Conservation (phyloP, 2,888 invertebrate genomes). For the Apotomis betuletana region DNA sequence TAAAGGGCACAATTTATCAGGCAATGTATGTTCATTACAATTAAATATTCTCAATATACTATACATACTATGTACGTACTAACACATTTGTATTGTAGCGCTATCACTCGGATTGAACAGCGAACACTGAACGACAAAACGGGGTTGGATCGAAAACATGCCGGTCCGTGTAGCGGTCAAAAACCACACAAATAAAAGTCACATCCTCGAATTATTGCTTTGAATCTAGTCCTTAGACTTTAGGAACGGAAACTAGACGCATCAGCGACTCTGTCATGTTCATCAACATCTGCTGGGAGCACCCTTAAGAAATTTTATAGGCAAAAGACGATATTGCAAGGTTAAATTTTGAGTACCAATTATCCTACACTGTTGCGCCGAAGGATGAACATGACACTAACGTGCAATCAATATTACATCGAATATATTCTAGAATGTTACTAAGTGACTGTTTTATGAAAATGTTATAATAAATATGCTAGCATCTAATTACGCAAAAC, state of each 20-base stretch:
- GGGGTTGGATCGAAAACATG: constrained; percentile 39
- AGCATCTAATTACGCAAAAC: constrained; percentile 62
- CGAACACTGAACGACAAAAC: constrained; percentile 52
- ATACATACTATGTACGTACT: constrained; percentile 66
- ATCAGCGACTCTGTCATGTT: constrained; percentile 45
- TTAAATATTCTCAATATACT: constrained; percentile 54
- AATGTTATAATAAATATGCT: constrained; percentile 71
- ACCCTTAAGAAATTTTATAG: constrained; percentile 42
- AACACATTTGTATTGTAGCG: constrained; percentile 67
- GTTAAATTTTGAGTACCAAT: constrained; percentile 52
- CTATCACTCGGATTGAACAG: constrained; percentile 66
- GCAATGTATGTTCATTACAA: constrained; percentile 61
- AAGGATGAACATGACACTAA: constrained; percentile 48
- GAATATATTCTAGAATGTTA: constrained; percentile 46
- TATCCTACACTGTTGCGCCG: constrained; percentile 32
- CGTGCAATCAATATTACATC: constrained; percentile 39
- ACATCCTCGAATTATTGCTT: constrained; percentile 81
- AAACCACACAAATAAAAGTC: constrained; percentile 64
- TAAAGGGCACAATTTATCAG: constrained; percentile 75
- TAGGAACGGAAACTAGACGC: constrained; percentile 65
- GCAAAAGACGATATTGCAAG: constrained; percentile 52
- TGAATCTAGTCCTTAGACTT: constrained; percentile 57
- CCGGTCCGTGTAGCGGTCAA: constrained; percentile 55
- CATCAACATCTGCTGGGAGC: constrained; percentile 40
- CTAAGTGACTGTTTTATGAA: constrained; percentile 54